Base-by-base conservation (phyloP, 1,140 invertebrate species). In the Leptinotarsa defecta region DNA sequence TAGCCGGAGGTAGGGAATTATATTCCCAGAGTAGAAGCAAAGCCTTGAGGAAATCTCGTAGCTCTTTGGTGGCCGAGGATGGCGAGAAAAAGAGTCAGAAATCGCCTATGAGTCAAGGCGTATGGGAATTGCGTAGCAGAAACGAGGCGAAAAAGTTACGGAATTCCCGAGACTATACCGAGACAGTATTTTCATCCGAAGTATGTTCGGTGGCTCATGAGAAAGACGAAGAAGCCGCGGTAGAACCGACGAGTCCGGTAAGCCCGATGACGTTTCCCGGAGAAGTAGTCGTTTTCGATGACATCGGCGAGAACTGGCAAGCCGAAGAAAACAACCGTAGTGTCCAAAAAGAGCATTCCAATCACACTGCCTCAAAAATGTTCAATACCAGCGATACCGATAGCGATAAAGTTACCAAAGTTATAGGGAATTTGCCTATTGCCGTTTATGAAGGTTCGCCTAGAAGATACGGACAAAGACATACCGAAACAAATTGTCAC, bases 401-500 rank as follows among this genome's bases (percentile, higher is more conserved):
- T 78, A 87, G 88, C 68, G 86, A 86, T 65, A 91, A 92, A 87
- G 91, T 93, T 13, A 89, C 92, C 65, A 90, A 94, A 79, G 91
- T 96, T 68, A 96, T 96, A 84, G 95, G 95, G 24, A 94, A 92
- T 86, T 86, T 96, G 78, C 94, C 94, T 15, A 96, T 96, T 80
- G 94, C 94, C 49, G 94, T 97, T 80, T 97, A 97, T 85, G 95
- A 96, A 77, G 95, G 94, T 22, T 96, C 95, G 52, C 96, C 95
- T 4, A 88, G 94, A 78, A 89, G 95, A 77, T 97, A 96, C 84
- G 95, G 95, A 15, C 86, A 84, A 49, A 79, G 86, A 62, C 83
- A 85, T 77, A 81, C 81, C 75, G 85, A 85, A 80, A 82, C 78
- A 27, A 83, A 83, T 77, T 81, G 75, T 77, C 86, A 87, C 80